A percentile compares a stretch with the other conserved stretches of the same genome.
Conservation (phyloP, 35 echinoderm and acorn worm genomes). For the Heliocidaris tuberculata region DNA sequence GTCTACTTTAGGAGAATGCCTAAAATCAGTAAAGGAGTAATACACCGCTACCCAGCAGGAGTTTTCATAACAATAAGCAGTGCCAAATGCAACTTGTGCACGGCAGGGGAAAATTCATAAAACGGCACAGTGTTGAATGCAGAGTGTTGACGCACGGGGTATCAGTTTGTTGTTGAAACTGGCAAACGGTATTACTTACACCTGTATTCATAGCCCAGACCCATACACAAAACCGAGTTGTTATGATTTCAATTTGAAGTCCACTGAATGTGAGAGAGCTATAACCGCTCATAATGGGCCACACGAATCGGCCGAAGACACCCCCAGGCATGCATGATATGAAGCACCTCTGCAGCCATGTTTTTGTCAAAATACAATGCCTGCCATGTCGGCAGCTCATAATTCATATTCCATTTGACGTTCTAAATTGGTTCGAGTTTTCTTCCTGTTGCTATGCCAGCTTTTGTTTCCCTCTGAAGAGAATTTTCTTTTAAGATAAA, state of each 20-base stretch:
- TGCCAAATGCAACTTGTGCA: not conserved
- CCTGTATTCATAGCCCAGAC: not conserved
- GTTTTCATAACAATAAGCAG: not conserved
- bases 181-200: not conserved
- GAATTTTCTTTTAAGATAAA: not conserved
- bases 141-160: not conserved
- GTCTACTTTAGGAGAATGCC: not conserved
- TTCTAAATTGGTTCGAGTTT: not conserved
- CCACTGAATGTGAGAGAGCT: not conserved
- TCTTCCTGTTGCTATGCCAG: not conserved
- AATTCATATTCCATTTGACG: not conserved
- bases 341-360: not conserved
- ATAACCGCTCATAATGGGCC: not conserved
- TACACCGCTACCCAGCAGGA: not conserved
- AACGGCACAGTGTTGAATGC: not conserved
- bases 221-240: not conserved
- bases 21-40: not conserved
- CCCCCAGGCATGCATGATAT: not conserved
- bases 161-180: not conserved
- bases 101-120: not conserved
- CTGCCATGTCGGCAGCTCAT: not conserved
- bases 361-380: not conserved
- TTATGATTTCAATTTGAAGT: slow-evolving; percentile 19
- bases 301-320: not conserved
- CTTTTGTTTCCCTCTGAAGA: not conserved